Evolutionary conservation across 1,140 invertebrate species (phyloP).

Genomic region (Telenomus remus): DNA sequence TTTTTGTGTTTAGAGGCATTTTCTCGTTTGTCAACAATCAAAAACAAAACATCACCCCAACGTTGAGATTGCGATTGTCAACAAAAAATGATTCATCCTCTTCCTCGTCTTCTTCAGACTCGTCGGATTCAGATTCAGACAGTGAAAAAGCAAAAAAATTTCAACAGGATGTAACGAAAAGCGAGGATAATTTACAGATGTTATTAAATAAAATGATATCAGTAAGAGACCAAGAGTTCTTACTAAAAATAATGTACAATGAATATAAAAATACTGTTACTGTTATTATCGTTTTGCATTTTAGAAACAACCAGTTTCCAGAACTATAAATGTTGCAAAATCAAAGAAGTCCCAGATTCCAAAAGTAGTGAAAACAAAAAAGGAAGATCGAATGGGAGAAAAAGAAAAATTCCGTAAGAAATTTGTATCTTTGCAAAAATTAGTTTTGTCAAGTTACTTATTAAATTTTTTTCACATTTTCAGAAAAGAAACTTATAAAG

Average conservation of each 20-base stretch:
- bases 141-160: conserved; percentile 31
- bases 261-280: background rate
- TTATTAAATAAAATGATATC: conserved; percentile 41
- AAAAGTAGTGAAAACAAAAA: background rate
- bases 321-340: conserved; percentile 20
- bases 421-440: background rate
- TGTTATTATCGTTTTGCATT: too few species aligned
- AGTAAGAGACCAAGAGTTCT: conserved; percentile 17
- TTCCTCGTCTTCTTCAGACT: conserved; percentile 57
- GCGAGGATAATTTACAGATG: conserved; percentile 36
- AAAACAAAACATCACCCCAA: conserved; percentile 43
- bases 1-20: background rate
- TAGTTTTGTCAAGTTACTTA: too few species aligned
- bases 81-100: conserved; percentile 50
- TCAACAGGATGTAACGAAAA: conserved; percentile 8
- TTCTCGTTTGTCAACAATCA: background rate
- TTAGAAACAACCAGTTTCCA: conserved; percentile 4
- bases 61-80: conserved; percentile 39
- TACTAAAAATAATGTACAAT: too few species aligned
- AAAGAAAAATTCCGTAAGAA: background rate
- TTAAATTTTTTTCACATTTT: conserved; percentile 14
- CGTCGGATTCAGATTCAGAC: conserved; percentile 63
- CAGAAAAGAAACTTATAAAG: conserved; percentile 72
- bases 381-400: background rate
- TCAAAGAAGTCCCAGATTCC: background rate